Evolutionary conservation across 2,113 vertebrate species (phyloP).

Genomic region (Apaloderma vittatum): DNA sequence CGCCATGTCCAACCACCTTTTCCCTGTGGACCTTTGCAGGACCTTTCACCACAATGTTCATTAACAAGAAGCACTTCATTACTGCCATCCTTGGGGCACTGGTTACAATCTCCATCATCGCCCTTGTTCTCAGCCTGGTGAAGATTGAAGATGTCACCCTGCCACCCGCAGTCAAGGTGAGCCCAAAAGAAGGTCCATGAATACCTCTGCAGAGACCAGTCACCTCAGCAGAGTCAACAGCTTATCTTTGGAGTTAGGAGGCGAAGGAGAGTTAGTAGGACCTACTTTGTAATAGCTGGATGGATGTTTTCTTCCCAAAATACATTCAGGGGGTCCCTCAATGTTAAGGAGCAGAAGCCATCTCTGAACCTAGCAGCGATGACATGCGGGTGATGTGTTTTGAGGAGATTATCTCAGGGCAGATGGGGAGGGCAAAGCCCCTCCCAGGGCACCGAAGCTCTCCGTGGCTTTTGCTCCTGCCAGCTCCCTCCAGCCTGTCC

Average conservation of each 20-base stretch:
- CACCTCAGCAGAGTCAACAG: not conserved
- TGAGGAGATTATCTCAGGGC: not conserved
- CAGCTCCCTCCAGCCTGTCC: not conserved
- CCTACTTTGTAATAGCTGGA: not conserved
- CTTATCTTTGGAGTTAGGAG: accelerated
- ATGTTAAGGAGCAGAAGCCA: not conserved
- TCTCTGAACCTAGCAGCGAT: not conserved
- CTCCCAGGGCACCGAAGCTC: not conserved
- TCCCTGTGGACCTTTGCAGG: not conserved
- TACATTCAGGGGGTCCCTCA: too few relatives aligned
- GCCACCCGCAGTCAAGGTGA: constrained; percentile 61
- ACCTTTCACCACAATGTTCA: not conserved
- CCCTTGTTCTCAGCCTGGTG: constrained; percentile 70
- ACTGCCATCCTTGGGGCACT: accelerated
- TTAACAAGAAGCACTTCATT: not conserved
- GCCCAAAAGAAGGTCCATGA: not conserved
- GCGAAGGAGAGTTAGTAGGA: not conserved
- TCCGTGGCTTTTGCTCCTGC: not conserved
- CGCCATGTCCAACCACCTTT: not conserved
- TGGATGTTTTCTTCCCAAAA: not conserved
- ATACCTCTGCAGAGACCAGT: not conserved
- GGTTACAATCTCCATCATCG: not conserved
- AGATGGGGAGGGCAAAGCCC: not conserved
- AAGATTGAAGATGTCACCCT: constrained; percentile 16
- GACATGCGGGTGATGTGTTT: accelerated